Base-by-base conservation (phyloP, 2,888 invertebrate genomes). In the Azorinus chamasolen region DNA sequence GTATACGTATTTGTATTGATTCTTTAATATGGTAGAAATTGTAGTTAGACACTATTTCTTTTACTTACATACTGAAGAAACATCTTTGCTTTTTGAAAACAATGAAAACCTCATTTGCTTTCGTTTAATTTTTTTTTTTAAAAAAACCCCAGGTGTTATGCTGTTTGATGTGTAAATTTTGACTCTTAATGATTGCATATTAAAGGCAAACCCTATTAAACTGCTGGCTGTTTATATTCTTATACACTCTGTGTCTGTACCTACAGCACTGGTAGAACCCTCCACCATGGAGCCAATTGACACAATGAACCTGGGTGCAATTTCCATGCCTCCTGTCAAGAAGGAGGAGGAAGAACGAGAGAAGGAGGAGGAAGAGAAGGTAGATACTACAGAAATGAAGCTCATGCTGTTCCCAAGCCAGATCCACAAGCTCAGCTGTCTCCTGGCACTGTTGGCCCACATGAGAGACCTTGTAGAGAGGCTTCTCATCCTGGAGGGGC, bases 331-430 rank as follows among this genome's bases (percentile, higher is more conserved):
- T n/a, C 70, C 77, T 22, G 74, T 78, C 61, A 82, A 77, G 41
- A 76, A 79, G 48, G 76, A 76, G 41, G 83, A 72, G 32, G 79
- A 74, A 20, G 75, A 79, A 8, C 68, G 72, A 12, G 77, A 79
- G 22, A 74, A 79, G 22, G 63, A 77, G 10, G 83, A 71, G 20
- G 79, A 66, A 22, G 54, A 73, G 10, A 76, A 72, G 39, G 66
- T 83, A 4, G 88, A 89, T 16, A 53, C 79, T 6, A 71, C 71
- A 1, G 87, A 88, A 22, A 58, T 87, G n/a, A 88, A 85, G 66
- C 84, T 90, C 51, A 84, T 90, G 84, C 77, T 91, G 63, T 90
- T 91, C 75, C 91, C 91, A 1, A 86, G 89, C 73, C 91, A 92
- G 88, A 87, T 91, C 25, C 91, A 90, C 73, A 92, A 92, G 78